Evolutionary conservation across 2,113 vertebrate genomes (phyloP), one percentile per base, ranked within the genome.

Genomic region (Uria aalge): DNA sequence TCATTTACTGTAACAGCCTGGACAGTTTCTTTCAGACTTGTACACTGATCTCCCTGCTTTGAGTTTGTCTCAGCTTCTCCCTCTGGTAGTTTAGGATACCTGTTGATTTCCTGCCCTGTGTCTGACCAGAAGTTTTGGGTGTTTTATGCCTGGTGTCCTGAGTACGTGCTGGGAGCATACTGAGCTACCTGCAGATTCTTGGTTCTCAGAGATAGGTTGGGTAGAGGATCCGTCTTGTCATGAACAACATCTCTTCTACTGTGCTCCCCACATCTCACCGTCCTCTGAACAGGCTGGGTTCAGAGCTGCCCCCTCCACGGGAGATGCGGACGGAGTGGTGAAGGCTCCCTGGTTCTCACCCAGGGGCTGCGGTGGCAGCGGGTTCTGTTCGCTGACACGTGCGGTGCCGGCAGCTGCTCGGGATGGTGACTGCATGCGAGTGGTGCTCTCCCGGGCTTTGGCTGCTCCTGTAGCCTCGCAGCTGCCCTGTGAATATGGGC

Each of bases 1-100:
- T 98, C 98, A 98, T 98, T 98, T 98, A 98, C 97, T 98, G 98
- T 98, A 98, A 97, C 50, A 88, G 67, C 30, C 23, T 96, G 67
- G 38, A 45, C 53, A 66, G 22, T 78, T 91, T 85, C 41, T 85
- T 96, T 94, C 77, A 72, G 47, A 82, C 48, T 32, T 38, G 23
- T n/a, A 24, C 24, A 12, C 66, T 50, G 36, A 32, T 77, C 29
- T 40, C 81, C 55, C 45, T 57, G 62, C 77, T 71, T 56, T 22
- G 64, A 75, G 30, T 34, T 67, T 40, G 16, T 63, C 56, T 77
- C 27, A 20, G 59, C 52, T 71, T 64, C 30, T 52, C 32, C 24
- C 56, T 22, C 73, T 74, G 32, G 64, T 48, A 72, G 15, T 5
- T 22, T n/a, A 64, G 50, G 22, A 59, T 50, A 8, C 59, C 32